These are phyloP conservation scores for Tromatobia lineatoria DNA, from an alignment of 2,888 invertebrate genomes.

Conservation along the genomic window DNA sequence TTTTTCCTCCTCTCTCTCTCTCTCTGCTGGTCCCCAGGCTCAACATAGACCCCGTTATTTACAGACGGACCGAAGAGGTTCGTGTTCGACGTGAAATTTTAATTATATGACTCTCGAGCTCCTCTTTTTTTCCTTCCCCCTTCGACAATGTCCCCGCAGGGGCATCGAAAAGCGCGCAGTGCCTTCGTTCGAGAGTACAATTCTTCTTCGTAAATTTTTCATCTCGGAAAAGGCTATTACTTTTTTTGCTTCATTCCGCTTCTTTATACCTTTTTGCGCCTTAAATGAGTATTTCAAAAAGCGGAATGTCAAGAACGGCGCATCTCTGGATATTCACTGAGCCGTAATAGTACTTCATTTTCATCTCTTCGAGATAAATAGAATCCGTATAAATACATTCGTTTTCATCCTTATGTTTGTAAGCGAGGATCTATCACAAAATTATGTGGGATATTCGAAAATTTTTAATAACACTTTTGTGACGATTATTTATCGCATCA, in stretches of 20 bases:
- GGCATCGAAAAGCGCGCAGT: slow-evolving; percentile 50
- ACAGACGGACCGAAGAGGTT: slow-evolving; percentile 57
- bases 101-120: slow-evolving; percentile 61
- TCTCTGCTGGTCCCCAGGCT: slow-evolving; percentile 50
- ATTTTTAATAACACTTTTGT: not conserved
- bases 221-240: slow-evolving; percentile 58
- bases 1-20: slow-evolving; percentile 46
- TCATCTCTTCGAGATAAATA: slow-evolving; percentile 7
- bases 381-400: not conserved
- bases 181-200: slow-evolving; percentile 41
- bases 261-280: slow-evolving; percentile 47
- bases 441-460: not conserved
- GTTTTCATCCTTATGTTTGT: not conserved
- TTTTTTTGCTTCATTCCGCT: slow-evolving; percentile 47
- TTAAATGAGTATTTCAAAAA: slow-evolving; percentile 52
- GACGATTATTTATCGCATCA: not conserved
- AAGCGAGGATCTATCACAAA: not conserved
- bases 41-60: slow-evolving; percentile 49
- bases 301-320: slow-evolving; percentile 33
- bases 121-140: slow-evolving; percentile 41
- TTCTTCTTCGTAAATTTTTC: slow-evolving; percentile 62
- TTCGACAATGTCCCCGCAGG: slow-evolving; percentile 58
- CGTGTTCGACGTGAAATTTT: slow-evolving; percentile 63
- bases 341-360: slow-evolving; percentile 12
- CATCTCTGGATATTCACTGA: not conserved